phyloP scores from a whole-genome alignment of 2,888 invertebrate genomes.

The Leucoma salicis region DNA sequence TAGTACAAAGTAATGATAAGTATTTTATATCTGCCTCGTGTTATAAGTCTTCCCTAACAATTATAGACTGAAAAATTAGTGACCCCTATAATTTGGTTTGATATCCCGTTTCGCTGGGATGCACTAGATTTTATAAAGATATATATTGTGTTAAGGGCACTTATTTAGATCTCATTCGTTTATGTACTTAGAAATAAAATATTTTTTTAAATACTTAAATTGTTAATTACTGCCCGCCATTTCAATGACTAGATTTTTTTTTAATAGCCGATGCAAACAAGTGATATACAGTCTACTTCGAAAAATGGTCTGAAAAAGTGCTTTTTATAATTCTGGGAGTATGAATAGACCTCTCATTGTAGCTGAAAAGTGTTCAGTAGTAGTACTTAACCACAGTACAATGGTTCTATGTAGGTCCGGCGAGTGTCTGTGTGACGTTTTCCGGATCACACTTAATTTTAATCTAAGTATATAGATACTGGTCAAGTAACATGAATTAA shows the following conservation, averaged over 20 bases:
- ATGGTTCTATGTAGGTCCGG: conserved; percentile 52
- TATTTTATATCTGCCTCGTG: conserved; percentile 58
- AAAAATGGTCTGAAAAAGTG: conserved; percentile 66
- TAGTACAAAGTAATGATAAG: conserved; percentile 70
- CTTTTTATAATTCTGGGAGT: conserved; percentile 46
- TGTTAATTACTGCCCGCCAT: conserved; percentile 3
- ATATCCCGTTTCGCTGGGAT: conserved; percentile 71
- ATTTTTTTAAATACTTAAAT: no score
- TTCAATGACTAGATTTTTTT: conserved; percentile 7
- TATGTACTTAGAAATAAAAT: neutral
- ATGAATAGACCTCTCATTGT: conserved; percentile 43
- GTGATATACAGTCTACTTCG: conserved; percentile 22
- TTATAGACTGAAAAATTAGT: conserved; percentile 70
- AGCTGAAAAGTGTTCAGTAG: conserved; percentile 74
- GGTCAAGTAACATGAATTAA: conserved; percentile 30
- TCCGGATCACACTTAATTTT: conserved; percentile 54
- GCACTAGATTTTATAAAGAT: conserved; percentile 67
- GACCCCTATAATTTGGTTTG: conserved; percentile 47
- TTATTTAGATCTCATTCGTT: conserved; percentile 56
- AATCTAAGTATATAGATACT: conserved; percentile 18
- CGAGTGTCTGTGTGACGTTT: conserved; percentile 79
- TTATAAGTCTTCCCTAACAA: conserved; percentile 66
- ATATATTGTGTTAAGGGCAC: conserved; percentile 59
- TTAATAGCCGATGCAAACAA: conserved; percentile 9
- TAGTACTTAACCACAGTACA: conserved; percentile 63